These are phyloP conservation scores for Laterallus jamaicensis DNA, from an alignment of 2,113 vertebrate species.

Conservation along the genomic window DNA sequence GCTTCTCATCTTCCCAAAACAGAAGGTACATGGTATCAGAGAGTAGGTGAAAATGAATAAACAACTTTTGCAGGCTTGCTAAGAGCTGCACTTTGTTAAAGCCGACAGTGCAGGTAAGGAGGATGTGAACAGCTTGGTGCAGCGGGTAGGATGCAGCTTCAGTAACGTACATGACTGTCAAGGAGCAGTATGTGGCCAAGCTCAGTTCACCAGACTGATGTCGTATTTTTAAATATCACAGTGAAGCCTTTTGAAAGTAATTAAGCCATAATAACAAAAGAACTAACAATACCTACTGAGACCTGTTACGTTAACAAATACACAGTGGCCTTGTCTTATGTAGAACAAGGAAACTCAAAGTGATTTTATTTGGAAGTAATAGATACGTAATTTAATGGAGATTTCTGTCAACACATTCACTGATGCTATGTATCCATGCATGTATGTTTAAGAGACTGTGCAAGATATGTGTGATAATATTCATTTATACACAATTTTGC, in stretches of 20 bases:
- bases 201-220: accelerated
- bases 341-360: not conserved
- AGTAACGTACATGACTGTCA: accelerated
- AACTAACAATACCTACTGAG: not conserved
- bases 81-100: not conserved
- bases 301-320: not conserved
- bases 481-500: not conserved
- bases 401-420: not conserved
- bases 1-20: not conserved
- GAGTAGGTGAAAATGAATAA: not conserved
- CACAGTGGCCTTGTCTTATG: accelerated
- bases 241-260: not conserved
- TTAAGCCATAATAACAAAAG: not conserved
- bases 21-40: not conserved
- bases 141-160: not conserved
- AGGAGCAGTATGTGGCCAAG: not conserved
- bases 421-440: not conserved
- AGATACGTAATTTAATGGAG: not conserved
- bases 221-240: not conserved
- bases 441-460: too few species aligned
- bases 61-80: not conserved
- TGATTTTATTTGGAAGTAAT: not conserved
- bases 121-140: accelerated
- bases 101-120: not conserved
- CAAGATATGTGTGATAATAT: not conserved